Percentiles rank a stretch among this genome's conserved stretches.
These are phyloP conservation scores for Pseudobourletiella spinata DNA, from an alignment of 1,140 invertebrate genomes.

Conservation along the genomic window DNA sequence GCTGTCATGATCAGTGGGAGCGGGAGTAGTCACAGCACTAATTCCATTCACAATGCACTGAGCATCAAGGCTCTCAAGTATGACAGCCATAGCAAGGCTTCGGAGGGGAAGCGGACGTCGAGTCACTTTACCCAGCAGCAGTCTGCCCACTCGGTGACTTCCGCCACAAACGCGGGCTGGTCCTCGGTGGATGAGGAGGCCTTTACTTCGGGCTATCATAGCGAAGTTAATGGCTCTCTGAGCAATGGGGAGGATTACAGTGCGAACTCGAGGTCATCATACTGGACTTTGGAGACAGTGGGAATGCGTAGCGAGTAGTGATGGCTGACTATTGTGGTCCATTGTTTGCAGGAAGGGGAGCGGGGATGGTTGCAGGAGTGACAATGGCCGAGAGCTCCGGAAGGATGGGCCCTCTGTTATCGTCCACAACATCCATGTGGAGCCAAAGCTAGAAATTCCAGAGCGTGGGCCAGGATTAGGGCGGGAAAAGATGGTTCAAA, in stretches of 20 bases:
- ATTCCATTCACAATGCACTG: background rate
- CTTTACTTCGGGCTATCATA: slow-evolving; percentile 30
- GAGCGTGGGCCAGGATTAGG: too few species aligned
- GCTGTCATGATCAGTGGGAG: background rate
- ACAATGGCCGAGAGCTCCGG: background rate
- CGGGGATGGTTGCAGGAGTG: slow-evolving; percentile 4
- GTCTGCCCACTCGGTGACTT: background rate
- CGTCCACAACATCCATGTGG: background rate
- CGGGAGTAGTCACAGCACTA: background rate
- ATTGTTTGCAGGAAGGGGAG: slow-evolving; percentile 11
- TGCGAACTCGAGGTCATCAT: slow-evolving; percentile 10
- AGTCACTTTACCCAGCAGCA: background rate
- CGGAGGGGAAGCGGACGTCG: background rate
- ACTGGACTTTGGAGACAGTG: too few species aligned
- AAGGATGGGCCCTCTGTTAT: background rate
- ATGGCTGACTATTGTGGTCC: too few species aligned
- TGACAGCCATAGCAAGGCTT: background rate
- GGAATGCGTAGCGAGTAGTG: too few species aligned
- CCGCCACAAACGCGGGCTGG: background rate
- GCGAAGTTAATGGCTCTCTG: slow-evolving; percentile 19
- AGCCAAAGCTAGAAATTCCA: too few species aligned
- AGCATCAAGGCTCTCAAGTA: background rate
- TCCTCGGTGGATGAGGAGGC: slow-evolving; percentile 25
- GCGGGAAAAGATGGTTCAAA: too few species aligned
- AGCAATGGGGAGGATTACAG: slow-evolving; percentile 20